phyloP scores from a whole-genome alignment of 2,113 vertebrate species.

The Lophochroa leadbeateri region DNA sequence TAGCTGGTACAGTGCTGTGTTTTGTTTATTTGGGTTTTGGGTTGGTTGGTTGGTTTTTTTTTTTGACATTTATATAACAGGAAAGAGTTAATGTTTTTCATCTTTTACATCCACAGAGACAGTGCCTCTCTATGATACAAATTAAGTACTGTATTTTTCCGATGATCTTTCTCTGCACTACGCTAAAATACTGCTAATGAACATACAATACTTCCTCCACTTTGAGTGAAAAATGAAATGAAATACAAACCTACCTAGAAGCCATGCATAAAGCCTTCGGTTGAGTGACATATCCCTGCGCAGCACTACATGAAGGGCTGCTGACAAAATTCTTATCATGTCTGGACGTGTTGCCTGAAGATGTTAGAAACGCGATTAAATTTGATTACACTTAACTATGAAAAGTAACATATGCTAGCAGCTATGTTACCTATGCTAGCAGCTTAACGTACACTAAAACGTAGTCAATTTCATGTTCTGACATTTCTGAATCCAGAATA shows the following conservation, averaged over 20 bases:
- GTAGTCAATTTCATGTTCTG: background rate
- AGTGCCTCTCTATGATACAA: background rate
- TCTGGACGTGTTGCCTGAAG: conserved; percentile 92
- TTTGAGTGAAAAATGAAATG: background rate
- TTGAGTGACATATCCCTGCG: conserved; percentile 99
- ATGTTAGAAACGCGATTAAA: background rate
- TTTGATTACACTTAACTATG: background rate
- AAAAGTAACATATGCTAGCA: background rate
- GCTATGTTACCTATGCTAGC: background rate
- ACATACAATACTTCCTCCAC: background rate
- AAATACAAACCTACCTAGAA: conserved; percentile 85
- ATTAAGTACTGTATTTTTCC: background rate
- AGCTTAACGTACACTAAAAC: background rate
- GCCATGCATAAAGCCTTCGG: conserved; percentile 97
- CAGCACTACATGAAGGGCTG: conserved; percentile 95
- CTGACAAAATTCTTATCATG: conserved; percentile 96
- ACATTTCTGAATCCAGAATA: background rate
- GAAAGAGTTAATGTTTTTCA: background rate
- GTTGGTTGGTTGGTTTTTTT: background rate
- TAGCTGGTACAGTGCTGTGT: background rate
- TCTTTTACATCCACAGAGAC: background rate
- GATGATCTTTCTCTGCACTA: background rate
- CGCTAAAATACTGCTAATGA: background rate
- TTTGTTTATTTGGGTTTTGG: background rate
- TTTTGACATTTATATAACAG: background rate